Base-by-base conservation (phyloP, 2,888 invertebrate species). In the Andricus curvator region DNA sequence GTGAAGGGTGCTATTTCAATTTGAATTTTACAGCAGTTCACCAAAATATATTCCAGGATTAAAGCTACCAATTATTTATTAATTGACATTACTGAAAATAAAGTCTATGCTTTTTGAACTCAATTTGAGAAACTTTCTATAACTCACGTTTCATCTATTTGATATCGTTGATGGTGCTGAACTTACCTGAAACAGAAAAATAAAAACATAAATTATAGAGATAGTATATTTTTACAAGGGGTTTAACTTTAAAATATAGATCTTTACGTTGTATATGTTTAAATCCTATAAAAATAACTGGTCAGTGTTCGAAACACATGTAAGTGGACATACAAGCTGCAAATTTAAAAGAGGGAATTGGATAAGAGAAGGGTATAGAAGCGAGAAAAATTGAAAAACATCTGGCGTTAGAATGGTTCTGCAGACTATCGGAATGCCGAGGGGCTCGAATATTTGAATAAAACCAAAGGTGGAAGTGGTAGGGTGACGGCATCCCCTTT, bases 401-500 rank as follows among this genome's bases (percentile, higher is more conserved):
- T 88, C 89, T 89, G 89, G 89, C 87, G 85, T 82, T 84, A 82
- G 82, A 84, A 87, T 84, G 81, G 83, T 78, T 80, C 76, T 79
- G 85, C 84, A 85, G 82, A 86, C 85, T 88, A 89, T 88, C 86
- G 89, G 88, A 87, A 89, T 89, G 85, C 79, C 82, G 68, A 76
- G 77, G 79, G 82, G 77, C 70, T 80, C 83, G 85, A 85, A 86
- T 87, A 87, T 89, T 89, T 89, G 88, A 89, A 89, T 89, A 89
- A 88, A 88, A 88, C 86, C 88, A 86, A 88, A 87, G 86, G 87
- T 87, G 86, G 80, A 79, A 78, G 83, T 86, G 85, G 80, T 80
- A 79, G 83, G 81, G 82, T 81, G 81, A 77, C 78, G 76, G 80
- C 80, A 84, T 84, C 85, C 86, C 86, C 81, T 85, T 85, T 87